Base-by-base conservation (phyloP, 2,797 vertebrate species). In the Hemitrygon akajei region DNA sequence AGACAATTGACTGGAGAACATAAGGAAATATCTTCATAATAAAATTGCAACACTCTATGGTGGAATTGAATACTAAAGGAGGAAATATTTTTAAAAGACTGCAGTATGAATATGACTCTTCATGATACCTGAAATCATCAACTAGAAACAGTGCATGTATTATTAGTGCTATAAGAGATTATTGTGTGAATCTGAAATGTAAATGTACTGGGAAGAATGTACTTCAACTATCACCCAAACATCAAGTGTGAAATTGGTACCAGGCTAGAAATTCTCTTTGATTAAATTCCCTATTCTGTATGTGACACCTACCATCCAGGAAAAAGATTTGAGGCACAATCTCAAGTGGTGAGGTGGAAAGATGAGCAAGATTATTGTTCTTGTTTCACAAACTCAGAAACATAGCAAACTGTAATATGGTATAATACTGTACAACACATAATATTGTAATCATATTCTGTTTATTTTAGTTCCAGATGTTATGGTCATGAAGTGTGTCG, bases 401-500 rank as follows among this genome's bases (percentile, higher is more conserved):
- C 58, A 63, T 66, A n/a, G 60, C 60, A 73, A 73, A 73, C 71
- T 75, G 71, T 75, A 75, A 75, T 5, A 5, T 25, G 4, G 22
- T 75, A 75, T 47, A 47, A 47, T 75, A 75, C 71, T 75, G 71
- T 25, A 7, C 22, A 73, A 5, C 18, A 66, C 16, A 34, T n/a
- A 75, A 93, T 27, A 40, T 56, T 73, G 14, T 93, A 56, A 93
- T 14, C 37, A 40, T 18, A 27, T 73, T 93, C 76, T 0, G 94
- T 93, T 82, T 93, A 47, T 27, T 79, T 6, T 95, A 99, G 98
- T 98, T 75, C 97, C 98, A n/a, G 97, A 98, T 95, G 94, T 80
- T 11, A 94, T 98, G 93, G 95, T 98, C 1, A 75, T 97, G 94
- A 97, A 96, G 96, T 95, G 97, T 91, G 95, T 99, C 94, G 86